A percentile compares a stretch with the other conserved stretches of the same genome.
Evolutionary conservation across 1,140 invertebrate genomes (phyloP).

Genomic region (Cydia splendana): DNA sequence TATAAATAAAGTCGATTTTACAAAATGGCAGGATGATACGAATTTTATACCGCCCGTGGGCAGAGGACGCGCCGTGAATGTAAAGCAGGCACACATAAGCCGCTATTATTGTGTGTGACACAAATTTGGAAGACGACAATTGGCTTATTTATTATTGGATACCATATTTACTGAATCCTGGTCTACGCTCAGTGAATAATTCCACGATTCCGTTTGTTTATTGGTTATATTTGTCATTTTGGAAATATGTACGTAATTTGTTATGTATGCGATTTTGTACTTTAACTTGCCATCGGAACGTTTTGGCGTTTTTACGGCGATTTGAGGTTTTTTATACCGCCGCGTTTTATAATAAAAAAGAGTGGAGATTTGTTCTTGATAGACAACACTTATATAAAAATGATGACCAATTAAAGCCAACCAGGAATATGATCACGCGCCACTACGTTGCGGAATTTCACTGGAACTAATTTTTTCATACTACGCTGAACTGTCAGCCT

Average conservation of each 20-base stretch:
- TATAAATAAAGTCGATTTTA: not conserved
- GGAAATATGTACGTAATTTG: not conserved
- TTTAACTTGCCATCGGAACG: too few species aligned
- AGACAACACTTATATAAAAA: too few species aligned
- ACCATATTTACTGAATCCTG: constrained; percentile 28
- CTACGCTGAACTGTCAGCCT: too few species aligned
- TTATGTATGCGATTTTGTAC: not conserved
- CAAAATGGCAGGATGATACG: not conserved
- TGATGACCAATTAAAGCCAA: too few species aligned
- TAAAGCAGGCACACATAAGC: constrained; percentile 16
- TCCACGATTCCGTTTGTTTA: not conserved
- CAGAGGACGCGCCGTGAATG: constrained; percentile 18
- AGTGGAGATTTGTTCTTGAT: too few species aligned
- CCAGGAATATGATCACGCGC: too few species aligned
- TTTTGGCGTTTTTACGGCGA: too few species aligned
- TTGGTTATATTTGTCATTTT: not conserved
- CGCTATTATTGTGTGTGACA: constrained; percentile 25
- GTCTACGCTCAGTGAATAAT: constrained; percentile 22
- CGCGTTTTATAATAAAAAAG: too few species aligned
- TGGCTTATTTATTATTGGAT: constrained; percentile 32
- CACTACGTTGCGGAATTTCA: too few species aligned
- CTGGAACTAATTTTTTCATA: too few species aligned
- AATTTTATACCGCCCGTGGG: constrained; percentile 18
- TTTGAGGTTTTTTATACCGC: not conserved
- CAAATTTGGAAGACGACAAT: constrained; percentile 31